Conservation (phyloP, 2,113 vertebrate species). For the Isichthys henryi region DNA sequence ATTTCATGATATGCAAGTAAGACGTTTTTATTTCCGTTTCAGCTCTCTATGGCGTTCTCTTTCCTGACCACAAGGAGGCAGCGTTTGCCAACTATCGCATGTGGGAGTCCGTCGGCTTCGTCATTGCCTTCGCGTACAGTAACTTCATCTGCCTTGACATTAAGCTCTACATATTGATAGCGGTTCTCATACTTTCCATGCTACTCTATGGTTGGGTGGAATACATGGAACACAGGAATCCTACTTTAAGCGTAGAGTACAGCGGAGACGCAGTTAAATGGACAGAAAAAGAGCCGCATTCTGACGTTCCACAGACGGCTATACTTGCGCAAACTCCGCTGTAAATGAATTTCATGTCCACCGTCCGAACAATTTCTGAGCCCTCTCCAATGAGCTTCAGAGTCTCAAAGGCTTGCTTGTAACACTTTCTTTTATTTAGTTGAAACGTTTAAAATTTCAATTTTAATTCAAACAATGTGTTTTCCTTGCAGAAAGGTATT, state of each 20-base stretch:
- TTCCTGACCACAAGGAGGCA: slow-evolving; percentile 75
- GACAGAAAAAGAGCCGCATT: neutral
- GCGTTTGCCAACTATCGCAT: slow-evolving; percentile 91
- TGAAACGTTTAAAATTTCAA: neutral
- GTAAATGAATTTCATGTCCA: slow-evolving; percentile 26
- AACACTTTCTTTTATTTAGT: neutral
- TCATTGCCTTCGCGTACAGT: slow-evolving; percentile 82
- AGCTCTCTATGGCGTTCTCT: slow-evolving; percentile 82
- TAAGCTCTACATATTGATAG: slow-evolving; percentile 74
- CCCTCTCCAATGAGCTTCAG: neutral
- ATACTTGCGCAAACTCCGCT: slow-evolving; percentile 33
- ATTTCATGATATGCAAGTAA: neutral
- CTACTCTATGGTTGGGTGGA: slow-evolving; percentile 66
- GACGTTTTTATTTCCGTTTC: slow-evolving; percentile 17
- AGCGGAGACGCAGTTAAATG: neutral
- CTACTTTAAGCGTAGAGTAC: slow-evolving; percentile 26
- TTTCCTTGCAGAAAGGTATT: neutral
- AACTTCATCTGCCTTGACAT: slow-evolving; percentile 67
- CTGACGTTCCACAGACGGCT: neutral
- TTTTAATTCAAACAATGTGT: neutral
- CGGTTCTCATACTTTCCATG: slow-evolving; percentile 56
- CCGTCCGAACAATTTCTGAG: neutral
- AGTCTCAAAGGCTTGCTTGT: neutral
- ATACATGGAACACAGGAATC: slow-evolving; percentile 56
- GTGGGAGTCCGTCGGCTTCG: slow-evolving; percentile 85